phyloP scores from a whole-genome alignment of 92 coral and sea anemone genomes.

The Porites rus region DNA sequence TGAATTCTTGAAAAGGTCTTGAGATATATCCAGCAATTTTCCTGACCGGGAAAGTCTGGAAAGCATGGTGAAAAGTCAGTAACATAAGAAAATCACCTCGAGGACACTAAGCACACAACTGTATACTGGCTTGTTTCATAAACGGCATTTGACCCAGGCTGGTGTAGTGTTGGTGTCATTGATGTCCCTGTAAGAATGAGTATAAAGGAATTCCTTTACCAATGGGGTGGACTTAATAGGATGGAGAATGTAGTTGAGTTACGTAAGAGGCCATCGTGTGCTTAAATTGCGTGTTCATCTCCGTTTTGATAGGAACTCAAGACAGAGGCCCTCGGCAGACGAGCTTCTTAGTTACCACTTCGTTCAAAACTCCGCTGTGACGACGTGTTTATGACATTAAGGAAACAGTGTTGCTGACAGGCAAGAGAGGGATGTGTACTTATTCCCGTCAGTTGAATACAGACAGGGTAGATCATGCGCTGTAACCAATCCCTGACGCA shows the following conservation, averaged over 20 bases:
- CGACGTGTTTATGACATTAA: constrained; percentile 79
- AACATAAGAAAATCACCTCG: too few relatives aligned
- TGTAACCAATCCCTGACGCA: not conserved
- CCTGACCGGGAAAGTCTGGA: too few relatives aligned
- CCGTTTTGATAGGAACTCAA: constrained; percentile 67
- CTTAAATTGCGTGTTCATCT: not conserved
- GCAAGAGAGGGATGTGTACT: not conserved
- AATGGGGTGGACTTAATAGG: not conserved
- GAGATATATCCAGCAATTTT: too few relatives aligned
- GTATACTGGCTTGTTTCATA: too few relatives aligned
- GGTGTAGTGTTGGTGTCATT: too few relatives aligned
- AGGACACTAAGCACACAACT: too few relatives aligned
- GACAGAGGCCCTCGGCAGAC: constrained; percentile 80
- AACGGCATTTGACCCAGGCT: too few relatives aligned
- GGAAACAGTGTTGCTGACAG: not conserved
- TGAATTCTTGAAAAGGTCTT: too few relatives aligned
- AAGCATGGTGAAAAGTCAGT: too few relatives aligned
- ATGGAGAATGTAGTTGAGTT: not conserved
- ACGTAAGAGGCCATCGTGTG: not conserved
- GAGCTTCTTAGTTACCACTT: constrained; percentile 78
- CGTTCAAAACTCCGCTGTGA: constrained; percentile 76
- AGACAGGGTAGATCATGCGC: not conserved
- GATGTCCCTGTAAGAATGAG: too few relatives aligned
- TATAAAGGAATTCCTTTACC: not conserved
- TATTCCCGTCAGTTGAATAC: not conserved